Conservation (phyloP, 2,797 vertebrate genomes). For the Rhinophrynus dorsalis region DNA sequence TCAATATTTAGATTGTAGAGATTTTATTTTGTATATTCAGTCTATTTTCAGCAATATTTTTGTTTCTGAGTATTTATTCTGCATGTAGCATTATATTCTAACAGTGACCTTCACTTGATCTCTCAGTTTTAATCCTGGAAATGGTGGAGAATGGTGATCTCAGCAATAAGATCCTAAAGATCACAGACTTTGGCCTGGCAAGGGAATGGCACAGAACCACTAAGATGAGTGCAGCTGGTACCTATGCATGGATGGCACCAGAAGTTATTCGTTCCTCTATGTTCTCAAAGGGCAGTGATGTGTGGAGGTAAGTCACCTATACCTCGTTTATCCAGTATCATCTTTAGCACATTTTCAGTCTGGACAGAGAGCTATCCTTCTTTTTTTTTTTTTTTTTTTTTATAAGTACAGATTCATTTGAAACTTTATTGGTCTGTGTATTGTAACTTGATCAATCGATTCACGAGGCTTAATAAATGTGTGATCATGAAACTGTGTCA, state of each 20-base stretch:
- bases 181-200: constrained; percentile 97
- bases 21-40: no score
- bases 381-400: no score
- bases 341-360: background rate
- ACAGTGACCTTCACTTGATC: background rate
- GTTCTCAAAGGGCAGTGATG: constrained; percentile 96
- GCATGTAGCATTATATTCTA: no score
- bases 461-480: no score
- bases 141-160: constrained; percentile 90
- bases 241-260: constrained; percentile 97
- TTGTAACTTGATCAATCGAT: no score
- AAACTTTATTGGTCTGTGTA: no score
- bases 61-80: background rate
- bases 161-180: constrained; percentile 94
- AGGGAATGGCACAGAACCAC: constrained; percentile 97
- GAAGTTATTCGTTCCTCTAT: constrained; percentile 96
- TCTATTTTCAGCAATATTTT: no score
- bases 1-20: no score
- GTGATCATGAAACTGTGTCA: no score
- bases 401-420: no score
- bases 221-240: constrained; percentile 96
- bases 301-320: constrained; percentile 87
- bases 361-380: no score
- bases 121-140: constrained; percentile 89
- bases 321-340: no score